phyloP scores from a whole-genome alignment of 2,888 invertebrate genomes.

The Calameuta pallipes region DNA sequence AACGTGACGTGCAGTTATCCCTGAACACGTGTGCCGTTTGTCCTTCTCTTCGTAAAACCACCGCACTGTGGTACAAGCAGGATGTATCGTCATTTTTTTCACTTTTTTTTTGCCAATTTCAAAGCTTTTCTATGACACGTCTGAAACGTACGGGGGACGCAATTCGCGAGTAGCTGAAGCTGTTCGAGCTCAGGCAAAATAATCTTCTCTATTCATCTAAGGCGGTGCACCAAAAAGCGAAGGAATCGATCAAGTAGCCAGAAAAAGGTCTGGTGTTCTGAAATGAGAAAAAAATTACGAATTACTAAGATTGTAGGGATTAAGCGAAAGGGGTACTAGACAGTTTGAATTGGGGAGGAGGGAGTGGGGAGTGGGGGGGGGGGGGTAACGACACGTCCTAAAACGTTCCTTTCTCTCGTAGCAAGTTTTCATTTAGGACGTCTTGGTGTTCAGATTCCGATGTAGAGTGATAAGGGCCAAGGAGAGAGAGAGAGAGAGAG shows the following conservation, averaged over 20 bases:
- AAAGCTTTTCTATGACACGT: too few relatives aligned
- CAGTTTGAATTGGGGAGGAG: neutral
- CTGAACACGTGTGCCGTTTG: neutral
- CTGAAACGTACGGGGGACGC: neutral
- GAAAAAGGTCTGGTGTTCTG: neutral
- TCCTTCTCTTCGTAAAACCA: neutral
- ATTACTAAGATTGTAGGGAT: neutral
- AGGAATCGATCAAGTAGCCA: neutral
- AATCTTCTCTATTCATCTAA: neutral
- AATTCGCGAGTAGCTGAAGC: neutral
- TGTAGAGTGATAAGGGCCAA: constrained; percentile 6
- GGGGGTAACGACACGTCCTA: constrained; percentile 29
- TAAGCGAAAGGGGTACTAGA: constrained; percentile 1
- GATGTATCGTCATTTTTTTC: neutral
- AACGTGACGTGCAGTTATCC: neutral
- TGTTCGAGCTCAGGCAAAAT: neutral
- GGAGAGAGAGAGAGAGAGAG: constrained; percentile 5
- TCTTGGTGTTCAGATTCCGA: constrained; percentile 17
- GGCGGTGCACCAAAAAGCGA: neutral
- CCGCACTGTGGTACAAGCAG: neutral
- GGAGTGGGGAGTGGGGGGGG: constrained; percentile 11
- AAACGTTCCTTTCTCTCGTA: constrained; percentile 16
- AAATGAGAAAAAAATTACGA: neutral
- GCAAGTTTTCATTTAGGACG: constrained; percentile 17
- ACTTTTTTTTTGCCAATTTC: too few relatives aligned